Base-by-base conservation (phyloP, 2,888 invertebrate genomes). In the Orthosia incerta region DNA sequence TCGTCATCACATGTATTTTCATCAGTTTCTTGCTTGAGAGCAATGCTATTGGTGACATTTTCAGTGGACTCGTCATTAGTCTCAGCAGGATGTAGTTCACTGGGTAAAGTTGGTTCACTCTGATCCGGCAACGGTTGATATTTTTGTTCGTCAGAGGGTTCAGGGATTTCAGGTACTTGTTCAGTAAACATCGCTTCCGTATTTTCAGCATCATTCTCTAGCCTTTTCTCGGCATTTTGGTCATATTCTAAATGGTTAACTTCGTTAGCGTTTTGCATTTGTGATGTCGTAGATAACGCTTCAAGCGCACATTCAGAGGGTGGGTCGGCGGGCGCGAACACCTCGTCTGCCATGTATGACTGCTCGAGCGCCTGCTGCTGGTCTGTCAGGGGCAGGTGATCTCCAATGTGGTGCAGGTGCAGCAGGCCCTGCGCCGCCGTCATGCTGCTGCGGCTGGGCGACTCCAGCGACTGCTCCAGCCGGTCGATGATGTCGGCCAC, bases 401-500 rank as follows among this genome's bases (percentile, higher is more conserved):
- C 93, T 23, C 94, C 94, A 84, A 94, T 92, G 76, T 93, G 93
- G 75, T 94, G 95, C n/a, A 95, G 83, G 77, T 95, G 95, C 23
- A 96, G 87, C 46, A 96, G 89, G 2, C 96, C 95, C 71, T 96
- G 95, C 11, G 96, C 94, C 3, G 95, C 95, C 11, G 94, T 93
- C 77, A 95, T 94, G 83, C 95, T 95, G 84, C 94, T 95, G 18
- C 93, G 92, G 39, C 94, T 93, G n/a, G 95, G 95, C 45, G 94
- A 95, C 85, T 93, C 96, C 50, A 98, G 94, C 48, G 97, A 97
- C 85, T 97, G 97, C 85, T 97, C 97, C 53, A 98, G 94, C 57
- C 97, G 94, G 71, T 97, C 97, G 74, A 97, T 96, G 76, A 97
- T 97, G 87, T 97, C 97, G 4, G 95, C 94, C 12, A 96, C 96